Evolutionary conservation across 2,888 invertebrate genomes (phyloP).

Genomic region (Calameuta idolon): DNA sequence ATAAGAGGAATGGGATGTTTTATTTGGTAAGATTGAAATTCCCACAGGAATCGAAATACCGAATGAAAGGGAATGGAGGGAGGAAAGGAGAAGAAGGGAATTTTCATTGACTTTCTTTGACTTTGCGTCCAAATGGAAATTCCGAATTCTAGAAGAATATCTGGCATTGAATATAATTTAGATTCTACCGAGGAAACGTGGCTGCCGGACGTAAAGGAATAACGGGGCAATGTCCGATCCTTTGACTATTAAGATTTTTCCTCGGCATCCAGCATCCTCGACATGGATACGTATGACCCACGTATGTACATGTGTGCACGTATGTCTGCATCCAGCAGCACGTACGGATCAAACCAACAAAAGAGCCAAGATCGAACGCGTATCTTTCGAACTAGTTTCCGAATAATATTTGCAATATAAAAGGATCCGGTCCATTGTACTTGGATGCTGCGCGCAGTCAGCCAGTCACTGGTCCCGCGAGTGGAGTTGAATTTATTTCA

Average conservation of each 20-base stretch:
- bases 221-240: background rate
- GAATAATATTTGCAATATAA: constrained; percentile 31
- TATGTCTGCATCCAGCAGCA: background rate
- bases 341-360: constrained; percentile 19
- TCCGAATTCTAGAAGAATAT: background rate
- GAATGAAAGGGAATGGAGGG: background rate
- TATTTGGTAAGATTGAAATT: background rate
- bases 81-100: background rate
- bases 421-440: constrained; percentile 21
- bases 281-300: too few species aligned
- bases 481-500: constrained; percentile 32
- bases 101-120: background rate
- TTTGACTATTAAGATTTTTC: background rate
- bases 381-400: constrained; percentile 36
- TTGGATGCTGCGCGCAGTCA: constrained; percentile 10
- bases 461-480: constrained; percentile 11
- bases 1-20: background rate
- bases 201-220: background rate
- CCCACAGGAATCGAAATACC: background rate
- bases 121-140: background rate
- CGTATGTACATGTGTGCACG: too few species aligned
- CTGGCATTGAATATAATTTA: background rate
- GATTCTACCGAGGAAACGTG: background rate
- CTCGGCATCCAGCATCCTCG: background rate
- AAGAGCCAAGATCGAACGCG: constrained; percentile 41